phyloP scores from a whole-genome alignment of 2,888 invertebrate species.

The Harmothoe impar region DNA sequence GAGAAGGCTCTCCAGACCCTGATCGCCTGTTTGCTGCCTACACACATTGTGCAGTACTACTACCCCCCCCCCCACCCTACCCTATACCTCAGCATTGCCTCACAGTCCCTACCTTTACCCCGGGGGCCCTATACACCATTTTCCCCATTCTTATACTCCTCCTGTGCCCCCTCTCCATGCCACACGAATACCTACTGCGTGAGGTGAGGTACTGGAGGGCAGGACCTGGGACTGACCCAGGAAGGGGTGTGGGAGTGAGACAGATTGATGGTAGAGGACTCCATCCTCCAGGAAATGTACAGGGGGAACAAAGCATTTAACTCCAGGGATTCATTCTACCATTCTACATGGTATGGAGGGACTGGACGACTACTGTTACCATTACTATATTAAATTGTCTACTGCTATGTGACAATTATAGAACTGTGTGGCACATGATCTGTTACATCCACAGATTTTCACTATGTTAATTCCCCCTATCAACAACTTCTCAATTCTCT shows the following conservation, averaged over 20 bases:
- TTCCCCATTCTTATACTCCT: no score
- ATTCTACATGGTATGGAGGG: no score
- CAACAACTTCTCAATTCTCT: no score
- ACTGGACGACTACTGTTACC: no score
- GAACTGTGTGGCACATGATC: no score
- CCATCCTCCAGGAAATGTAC: neutral
- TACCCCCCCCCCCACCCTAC: neutral
- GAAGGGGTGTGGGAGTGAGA: constrained; percentile 48
- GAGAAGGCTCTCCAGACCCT: no score
- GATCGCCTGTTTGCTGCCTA: no score
- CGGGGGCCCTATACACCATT: neutral
- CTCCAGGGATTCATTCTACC: neutral
- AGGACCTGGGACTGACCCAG: constrained; percentile 12
- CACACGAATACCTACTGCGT: constrained; percentile 37
- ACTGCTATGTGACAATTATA: no score
- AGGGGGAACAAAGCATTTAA: constrained; percentile 9
- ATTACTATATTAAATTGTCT: no score
- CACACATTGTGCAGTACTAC: neutral
- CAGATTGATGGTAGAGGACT: neutral
- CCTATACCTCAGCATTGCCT: neutral
- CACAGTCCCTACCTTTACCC: neutral
- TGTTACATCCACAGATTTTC: no score
- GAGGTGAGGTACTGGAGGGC: neutral
- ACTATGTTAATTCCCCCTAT: no score
- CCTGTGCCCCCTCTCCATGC: neutral